A percentile compares a stretch with the other conserved stretches of the same genome.
Evolutionary conservation across 2,113 vertebrate genomes (phyloP).

Genomic region (Thermophis baileyi): DNA sequence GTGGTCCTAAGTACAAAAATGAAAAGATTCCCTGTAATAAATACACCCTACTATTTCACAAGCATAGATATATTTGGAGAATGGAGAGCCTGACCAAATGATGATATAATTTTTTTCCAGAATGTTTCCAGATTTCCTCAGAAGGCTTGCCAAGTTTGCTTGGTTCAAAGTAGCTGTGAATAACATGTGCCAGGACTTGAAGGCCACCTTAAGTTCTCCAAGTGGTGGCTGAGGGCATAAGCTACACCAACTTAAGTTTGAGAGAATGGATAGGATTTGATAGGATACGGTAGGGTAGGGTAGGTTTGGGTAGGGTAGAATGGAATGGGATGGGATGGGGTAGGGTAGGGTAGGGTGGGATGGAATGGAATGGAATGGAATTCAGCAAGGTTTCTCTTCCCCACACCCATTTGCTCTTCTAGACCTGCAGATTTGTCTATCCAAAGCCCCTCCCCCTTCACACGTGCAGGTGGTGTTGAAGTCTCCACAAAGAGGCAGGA

Average conservation of each 20-base stretch:
- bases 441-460: not conserved
- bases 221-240: not conserved
- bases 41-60: conserved; percentile 15
- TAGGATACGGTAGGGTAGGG: too few species aligned
- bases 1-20: conserved; percentile 30
- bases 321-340: too few species aligned
- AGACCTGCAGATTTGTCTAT: not conserved
- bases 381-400: too few species aligned
- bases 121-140: not conserved
- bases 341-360: too few species aligned
- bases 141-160: not conserved
- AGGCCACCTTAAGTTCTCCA: not conserved
- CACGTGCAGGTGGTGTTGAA: not conserved
- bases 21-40: not conserved
- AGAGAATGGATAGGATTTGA: too few species aligned
- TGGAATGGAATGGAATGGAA: too few species aligned
- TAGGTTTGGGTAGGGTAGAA: too few species aligned
- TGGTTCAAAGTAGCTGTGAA: not conserved
- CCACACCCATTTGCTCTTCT: too few species aligned
- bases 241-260: not conserved
- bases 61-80: conserved; percentile 27
- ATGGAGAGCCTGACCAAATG: not conserved
- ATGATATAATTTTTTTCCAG: conserved; percentile 28
- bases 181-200: not conserved
- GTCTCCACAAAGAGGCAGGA: not conserved